Evolutionary conservation across 2,888 invertebrate species (phyloP), one percentile per base, ranked within the genome.

Genomic region (Leucania comma): DNA sequence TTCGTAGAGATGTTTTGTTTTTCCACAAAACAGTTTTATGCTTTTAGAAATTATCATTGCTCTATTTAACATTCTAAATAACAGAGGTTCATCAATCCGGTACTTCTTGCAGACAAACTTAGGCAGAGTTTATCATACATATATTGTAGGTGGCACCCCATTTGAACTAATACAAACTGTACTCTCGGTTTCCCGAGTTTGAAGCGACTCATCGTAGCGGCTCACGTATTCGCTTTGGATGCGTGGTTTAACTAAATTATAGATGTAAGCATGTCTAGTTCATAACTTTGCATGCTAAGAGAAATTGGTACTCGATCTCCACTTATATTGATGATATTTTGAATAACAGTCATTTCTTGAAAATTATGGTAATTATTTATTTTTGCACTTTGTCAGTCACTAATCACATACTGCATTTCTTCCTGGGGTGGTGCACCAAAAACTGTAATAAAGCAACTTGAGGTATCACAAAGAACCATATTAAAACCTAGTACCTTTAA

Each of bases 241-340:
- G 77, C 61, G 60, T 77, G 26, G 60, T 61, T 51, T 57, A 38
- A 29, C 60, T 29, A 61, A 69, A 70, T 46, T 76, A 46, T 61
- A 57, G 60, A 61, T 56, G 12, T 17, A 26, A 56, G 14, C 35
- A 46, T 35, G 26, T 46, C 26, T 51, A 24, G 24, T 51, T 61
- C 58, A 68, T 68, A 32, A 42, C 60, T 60, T 60, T 51, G 50
- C 29, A 17, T 61, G 59, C 8, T 6, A 51, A n/a, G 22, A 60
- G 9, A 29, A 26, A 46, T 17, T 73, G 57, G 32, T 42, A 32
- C 4, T 38, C 1, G 29, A 32, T 22, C 12, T 51, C n/a, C 3
- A 10, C 22, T n/a, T 57, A 26, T 17, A 48, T 32, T 75, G 46
- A 66, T 32, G 24, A 12, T 10, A 20, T 38, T 0, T 14, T 66